Evolutionary conservation across 2,113 vertebrate genomes (phyloP).

Genomic region (Coturnix japonica): DNA sequence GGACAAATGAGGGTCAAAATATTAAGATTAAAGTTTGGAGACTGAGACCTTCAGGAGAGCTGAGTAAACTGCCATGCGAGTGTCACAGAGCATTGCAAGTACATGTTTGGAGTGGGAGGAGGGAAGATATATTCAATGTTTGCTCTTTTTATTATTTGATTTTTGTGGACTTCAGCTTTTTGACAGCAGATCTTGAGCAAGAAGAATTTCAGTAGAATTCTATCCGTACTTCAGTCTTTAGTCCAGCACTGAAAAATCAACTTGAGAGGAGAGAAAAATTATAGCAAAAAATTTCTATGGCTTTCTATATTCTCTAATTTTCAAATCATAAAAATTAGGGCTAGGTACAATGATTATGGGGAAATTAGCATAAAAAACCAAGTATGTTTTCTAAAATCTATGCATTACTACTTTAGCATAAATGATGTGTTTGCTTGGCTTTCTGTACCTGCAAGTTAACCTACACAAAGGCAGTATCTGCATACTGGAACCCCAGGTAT

Average conservation of each 20-base stretch:
- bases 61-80: conserved; percentile 1
- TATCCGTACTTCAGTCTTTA: neutral
- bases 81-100: conserved; percentile 16
- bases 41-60: conserved; percentile 39
- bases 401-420: neutral
- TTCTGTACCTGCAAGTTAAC: neutral
- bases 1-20: conserved; percentile 77
- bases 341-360: neutral
- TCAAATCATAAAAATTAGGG: neutral
- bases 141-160: conserved; percentile 37
- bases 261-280: neutral
- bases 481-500: neutral
- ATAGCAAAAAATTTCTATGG: neutral
- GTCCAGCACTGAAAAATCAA: neutral
- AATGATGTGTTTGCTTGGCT: neutral
- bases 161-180: conserved; percentile 26
- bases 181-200: neutral
- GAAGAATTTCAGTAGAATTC: conserved; percentile 16
- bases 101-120: neutral
- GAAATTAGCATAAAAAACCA: neutral
- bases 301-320: neutral
- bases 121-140: conserved; percentile 24
- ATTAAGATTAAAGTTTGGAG: conserved; percentile 73
- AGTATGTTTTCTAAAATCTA: neutral
- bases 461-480: neutral